A percentile compares a stretch with the other conserved stretches of the same genome.
phyloP scores from a whole-genome alignment of 2,888 invertebrate species.

The Alloscopus bannaensis region DNA sequence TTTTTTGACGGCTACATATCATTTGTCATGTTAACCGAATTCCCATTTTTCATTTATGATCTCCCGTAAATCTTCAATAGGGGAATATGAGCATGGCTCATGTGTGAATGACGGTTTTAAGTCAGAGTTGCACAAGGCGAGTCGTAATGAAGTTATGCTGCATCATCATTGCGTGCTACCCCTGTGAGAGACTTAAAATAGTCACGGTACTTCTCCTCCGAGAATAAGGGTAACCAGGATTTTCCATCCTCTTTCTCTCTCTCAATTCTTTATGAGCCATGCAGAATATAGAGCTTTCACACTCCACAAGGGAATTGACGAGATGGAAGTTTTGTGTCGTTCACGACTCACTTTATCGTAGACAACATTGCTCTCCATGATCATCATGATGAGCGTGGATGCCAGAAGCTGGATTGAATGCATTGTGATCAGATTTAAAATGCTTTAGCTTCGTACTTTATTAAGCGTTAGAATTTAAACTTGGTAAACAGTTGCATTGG shows the following conservation, averaged over 20 bases:
- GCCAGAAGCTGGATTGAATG: too few relatives aligned
- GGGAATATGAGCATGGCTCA: constrained; percentile 58
- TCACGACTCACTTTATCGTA: too few relatives aligned
- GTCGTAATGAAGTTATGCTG: constrained; percentile 63
- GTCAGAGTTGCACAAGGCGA: constrained; percentile 43
- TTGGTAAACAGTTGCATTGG: too few relatives aligned
- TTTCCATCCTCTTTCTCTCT: constrained; percentile 7
- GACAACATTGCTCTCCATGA: too few relatives aligned
- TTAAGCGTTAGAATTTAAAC: too few relatives aligned
- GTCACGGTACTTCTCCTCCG: constrained; percentile 48
- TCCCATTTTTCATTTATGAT: constrained; percentile 71
- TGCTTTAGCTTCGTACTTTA: too few relatives aligned
- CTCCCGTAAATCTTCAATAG: constrained; percentile 43
- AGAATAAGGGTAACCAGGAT: constrained; percentile 42
- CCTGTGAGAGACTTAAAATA: constrained; percentile 57
- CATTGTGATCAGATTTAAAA: too few relatives aligned
- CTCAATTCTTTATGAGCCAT: too few relatives aligned
- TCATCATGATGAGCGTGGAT: too few relatives aligned
- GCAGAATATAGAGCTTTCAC: too few relatives aligned
- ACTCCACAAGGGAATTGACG: too few relatives aligned
- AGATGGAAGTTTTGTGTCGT: too few relatives aligned
- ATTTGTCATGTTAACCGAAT: constrained; percentile 73
- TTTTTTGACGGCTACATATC: constrained; percentile 71
- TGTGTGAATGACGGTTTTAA: constrained; percentile 51
- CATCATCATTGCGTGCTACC: constrained; percentile 63